Base-by-base conservation (phyloP, 2,888 invertebrate genomes). In the Temnothorax unifasciatus region DNA sequence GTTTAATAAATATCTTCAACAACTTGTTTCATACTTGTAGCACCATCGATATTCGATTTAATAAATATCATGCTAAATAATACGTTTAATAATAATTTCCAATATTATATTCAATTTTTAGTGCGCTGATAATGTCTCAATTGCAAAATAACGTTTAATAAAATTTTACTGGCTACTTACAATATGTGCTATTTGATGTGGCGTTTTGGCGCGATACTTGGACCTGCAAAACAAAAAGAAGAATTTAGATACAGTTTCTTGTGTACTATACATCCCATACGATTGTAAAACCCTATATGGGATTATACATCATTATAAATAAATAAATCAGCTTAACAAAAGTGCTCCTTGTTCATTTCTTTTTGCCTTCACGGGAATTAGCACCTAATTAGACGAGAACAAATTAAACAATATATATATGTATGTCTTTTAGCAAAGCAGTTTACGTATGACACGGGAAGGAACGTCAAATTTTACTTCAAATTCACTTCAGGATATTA, bases 181-280 rank as follows among this genome's bases (percentile, higher is more conserved):
- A 86, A 87, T 90, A 52, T 86, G 88, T 64, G 82, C 87, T 83
- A 82, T 83, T 52, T 86, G 87, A 77, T 90, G 91, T 85, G 87
- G 89, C 91, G 89, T 90, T 74, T 87, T 90, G 85, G 63, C 86
- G 83, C 64, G 63, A 83, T 85, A 73, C 50, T 21, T 82, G 76
- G 52, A 84, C 69, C 91, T 89, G 83, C 11, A 87, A 88, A 61
- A 64, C 21, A 63, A 21, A 64, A 77, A 79, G 44, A 15, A 66
- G 57, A 13, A 1, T 59, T 66, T n/a, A 44, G 25, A 76, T 29
- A 13, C 15, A 18, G 3, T 61, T 44, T 34, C 11, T 64, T 18
- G n/a, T 25, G 5, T 21, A 64, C 8, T 9, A 9, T 54, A 54
- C 2, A 25, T 76, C 66, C 54, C 9, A 2, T 25, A 34, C 29